Conservation (phyloP, 2,113 vertebrate genomes). For the Deroptyus accipitrinus region DNA sequence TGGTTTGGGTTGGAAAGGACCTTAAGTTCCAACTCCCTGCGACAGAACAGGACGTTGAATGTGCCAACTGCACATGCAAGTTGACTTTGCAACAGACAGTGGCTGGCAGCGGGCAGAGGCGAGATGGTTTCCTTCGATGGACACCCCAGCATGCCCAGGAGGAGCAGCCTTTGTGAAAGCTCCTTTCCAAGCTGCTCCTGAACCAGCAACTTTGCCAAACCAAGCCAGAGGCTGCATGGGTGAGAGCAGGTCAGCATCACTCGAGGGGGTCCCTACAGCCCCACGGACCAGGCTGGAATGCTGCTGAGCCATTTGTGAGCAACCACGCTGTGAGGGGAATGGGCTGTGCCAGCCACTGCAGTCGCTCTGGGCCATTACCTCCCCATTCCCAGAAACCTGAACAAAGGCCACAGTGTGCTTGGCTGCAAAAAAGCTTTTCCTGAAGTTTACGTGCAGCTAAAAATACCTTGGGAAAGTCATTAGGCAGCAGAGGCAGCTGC, state of each 20-base stretch:
- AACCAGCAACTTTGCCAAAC: not conserved
- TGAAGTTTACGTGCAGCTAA: constrained; percentile 23
- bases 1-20: too few species aligned
- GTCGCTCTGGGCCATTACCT: accelerated
- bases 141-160: accelerated
- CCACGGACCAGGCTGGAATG: accelerated
- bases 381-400: not conserved
- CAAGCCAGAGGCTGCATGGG: accelerated
- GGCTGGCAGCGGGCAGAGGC: not conserved
- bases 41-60: not conserved
- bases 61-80: not conserved
- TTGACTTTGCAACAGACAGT: not conserved
- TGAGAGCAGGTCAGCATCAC: not conserved
- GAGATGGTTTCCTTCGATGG: not conserved
- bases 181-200: not conserved
- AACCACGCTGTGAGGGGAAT: accelerated
- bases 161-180: not conserved
- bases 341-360: not conserved
- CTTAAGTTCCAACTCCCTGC: not conserved
- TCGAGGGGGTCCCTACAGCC: not conserved
- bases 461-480: constrained; percentile 56
- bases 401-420: constrained; percentile 56
- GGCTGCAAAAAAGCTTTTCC: not conserved
- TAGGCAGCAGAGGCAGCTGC: not conserved
- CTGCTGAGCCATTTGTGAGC: not conserved